Evolutionary conservation across 2,888 invertebrate genomes (phyloP).

Genomic region (Archaeoteleia sp.): DNA sequence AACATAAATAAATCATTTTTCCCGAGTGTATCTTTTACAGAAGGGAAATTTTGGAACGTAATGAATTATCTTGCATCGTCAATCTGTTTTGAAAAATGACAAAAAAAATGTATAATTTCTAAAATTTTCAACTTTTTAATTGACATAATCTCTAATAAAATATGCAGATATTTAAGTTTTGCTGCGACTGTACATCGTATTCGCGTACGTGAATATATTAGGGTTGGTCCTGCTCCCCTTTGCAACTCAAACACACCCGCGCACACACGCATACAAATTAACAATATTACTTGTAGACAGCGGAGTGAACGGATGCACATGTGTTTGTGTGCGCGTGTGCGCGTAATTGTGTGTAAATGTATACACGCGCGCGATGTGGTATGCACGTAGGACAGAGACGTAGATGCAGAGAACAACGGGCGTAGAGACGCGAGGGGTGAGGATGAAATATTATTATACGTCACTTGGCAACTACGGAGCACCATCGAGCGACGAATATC

Average conservation of each 20-base stretch:
- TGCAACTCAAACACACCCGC: conserved; percentile 53
- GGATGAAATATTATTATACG: conserved; percentile 74
- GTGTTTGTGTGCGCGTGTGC: conserved; percentile 43
- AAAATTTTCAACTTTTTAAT: too few relatives aligned
- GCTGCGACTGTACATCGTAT: conserved; percentile 53
- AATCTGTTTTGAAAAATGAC: too few relatives aligned
- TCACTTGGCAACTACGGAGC: conserved; percentile 73
- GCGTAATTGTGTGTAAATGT: conserved; percentile 47
- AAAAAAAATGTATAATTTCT: too few relatives aligned
- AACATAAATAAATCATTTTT: too few relatives aligned
- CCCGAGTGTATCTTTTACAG: too few relatives aligned
- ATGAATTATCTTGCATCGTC: too few relatives aligned
- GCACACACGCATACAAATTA: conserved; percentile 69
- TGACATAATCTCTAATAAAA: conserved; percentile 23
- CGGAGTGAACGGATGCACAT: conserved; percentile 29
- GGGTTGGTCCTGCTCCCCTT: conserved; percentile 55
- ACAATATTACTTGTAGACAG: conserved; percentile 71
- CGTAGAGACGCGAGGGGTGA: conserved; percentile 51
- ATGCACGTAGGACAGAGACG: conserved; percentile 49
- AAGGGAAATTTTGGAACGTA: too few relatives aligned
- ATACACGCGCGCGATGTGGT: conserved; percentile 39
- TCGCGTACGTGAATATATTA: conserved; percentile 55
- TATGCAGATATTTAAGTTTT: conserved; percentile 46
- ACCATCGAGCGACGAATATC: conserved; percentile 66
- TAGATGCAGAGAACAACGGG: conserved; percentile 48